phyloP scores from a whole-genome alignment of 2,113 vertebrate genomes.

The Epinephelus cyanopodus region DNA sequence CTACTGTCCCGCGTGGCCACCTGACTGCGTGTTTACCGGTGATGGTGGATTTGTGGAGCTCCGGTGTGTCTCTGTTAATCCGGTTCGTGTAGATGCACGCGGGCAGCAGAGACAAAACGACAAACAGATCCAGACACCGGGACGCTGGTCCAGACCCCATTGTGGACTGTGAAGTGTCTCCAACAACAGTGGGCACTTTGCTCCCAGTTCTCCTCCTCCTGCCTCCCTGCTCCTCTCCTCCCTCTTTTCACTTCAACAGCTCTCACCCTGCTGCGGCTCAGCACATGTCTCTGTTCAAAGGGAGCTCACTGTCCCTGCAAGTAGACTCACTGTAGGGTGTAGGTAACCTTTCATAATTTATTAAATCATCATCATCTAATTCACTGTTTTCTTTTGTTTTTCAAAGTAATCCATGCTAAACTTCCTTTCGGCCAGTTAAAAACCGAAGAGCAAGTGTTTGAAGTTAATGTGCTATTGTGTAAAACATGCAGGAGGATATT shows the following conservation, averaged over 20 bases:
- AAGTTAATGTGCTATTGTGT: too few species aligned
- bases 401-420: not conserved
- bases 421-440: not conserved
- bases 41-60: slow-evolving; percentile 31
- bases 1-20: slow-evolving; percentile 24
- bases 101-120: slow-evolving; percentile 44
- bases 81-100: slow-evolving; percentile 30
- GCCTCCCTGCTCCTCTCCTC: slow-evolving; percentile 7
- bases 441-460: not conserved
- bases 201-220: slow-evolving; percentile 24
- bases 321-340: not conserved
- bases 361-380: not conserved
- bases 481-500: too few species aligned
- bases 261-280: not conserved
- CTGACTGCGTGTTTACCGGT: slow-evolving; percentile 69
- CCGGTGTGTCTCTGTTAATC: slow-evolving; percentile 40
- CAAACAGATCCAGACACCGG: slow-evolving; percentile 42
- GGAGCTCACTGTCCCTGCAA: not conserved
- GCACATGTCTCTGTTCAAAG: not conserved
- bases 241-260: slow-evolving; percentile 7
- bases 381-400: not conserved
- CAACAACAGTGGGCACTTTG: slow-evolving; percentile 17
- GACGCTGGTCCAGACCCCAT: slow-evolving; percentile 55
- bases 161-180: slow-evolving; percentile 36
- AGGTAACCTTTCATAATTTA: too few species aligned